Evolutionary conservation across 2,113 vertebrate genomes (phyloP), one percentile per base, ranked within the genome.

Genomic region (Panthera tigris): DNA sequence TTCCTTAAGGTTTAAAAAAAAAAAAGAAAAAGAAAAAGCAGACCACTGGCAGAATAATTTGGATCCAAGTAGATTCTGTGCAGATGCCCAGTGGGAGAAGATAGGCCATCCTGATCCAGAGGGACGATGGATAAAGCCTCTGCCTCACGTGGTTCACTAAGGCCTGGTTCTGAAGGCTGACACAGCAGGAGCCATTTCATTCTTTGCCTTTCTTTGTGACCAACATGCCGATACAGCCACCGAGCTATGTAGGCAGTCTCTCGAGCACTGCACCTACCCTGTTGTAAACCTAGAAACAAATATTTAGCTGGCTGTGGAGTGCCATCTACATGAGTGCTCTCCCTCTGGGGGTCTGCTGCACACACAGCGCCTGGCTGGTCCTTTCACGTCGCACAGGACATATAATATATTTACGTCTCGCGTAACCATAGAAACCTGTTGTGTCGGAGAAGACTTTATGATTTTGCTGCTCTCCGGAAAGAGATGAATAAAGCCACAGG

Each of bases 401-500:
- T 91, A 91, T 95, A 95, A 97, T 92, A 96, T 97, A 98, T 98
- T 98, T 98, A 98, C 89, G 18, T 97, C 96, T 79, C 21, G 0
- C 12, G 98, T 98, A 98, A 98, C 97, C 98, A 98, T 98, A 98
- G 98, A 97, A 98, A 98, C 98, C 97, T 98, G 97, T 97, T 97
- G 97, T 97, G 86, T 79, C 41, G 3, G 92, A 68, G 95, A 92
- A 96, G 98, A 96, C 81, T 94, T 96, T 83, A 92, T 81, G 93
- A 79, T 91, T 92, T 82, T 90, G 85, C 96, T 94, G 86, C 95
- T 89, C 94, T 83, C 86, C 45, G 23, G 96, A 95, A 98, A 91
- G 86, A 93, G 61, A 95, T 48, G 95, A 91, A 96, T 96, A 93
- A 97, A 97, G 94, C 97, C 94, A 86, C 92, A 65, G 95, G 90